phyloP scores from a whole-genome alignment of 2,113 vertebrate species.

The Cairina moschata region DNA sequence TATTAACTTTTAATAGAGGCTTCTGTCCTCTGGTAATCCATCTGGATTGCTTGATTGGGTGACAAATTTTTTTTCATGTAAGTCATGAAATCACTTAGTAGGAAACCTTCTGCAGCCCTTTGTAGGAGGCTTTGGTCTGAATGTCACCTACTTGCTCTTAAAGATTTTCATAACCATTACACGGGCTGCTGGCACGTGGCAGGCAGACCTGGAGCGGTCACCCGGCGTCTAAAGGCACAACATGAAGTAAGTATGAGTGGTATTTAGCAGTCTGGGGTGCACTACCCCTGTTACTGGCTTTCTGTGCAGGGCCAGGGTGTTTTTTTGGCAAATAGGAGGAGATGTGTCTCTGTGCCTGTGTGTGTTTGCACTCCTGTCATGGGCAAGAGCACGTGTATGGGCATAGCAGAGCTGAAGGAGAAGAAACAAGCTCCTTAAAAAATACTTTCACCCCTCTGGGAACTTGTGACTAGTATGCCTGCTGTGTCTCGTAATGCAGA shows the following conservation, averaged over 20 bases:
- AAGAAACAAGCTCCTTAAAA: not conserved
- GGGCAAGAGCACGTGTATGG: not conserved
- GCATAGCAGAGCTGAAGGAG: not conserved
- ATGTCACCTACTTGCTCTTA: not conserved
- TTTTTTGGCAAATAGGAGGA: not conserved
- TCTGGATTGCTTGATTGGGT: conserved; percentile 14
- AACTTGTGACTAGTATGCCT: not conserved
- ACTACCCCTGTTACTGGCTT: not conserved
- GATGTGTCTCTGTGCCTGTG: fast-evolving
- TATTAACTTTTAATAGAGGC: conserved; percentile 1
- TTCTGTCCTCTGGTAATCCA: conserved; percentile 13
- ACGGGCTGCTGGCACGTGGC: not conserved
- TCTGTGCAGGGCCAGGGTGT: not conserved
- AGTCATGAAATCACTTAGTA: not conserved
- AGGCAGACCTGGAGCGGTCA: not conserved
- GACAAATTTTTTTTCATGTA: not conserved
- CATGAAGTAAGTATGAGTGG: not conserved
- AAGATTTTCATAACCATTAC: not conserved
- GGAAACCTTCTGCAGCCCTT: not conserved
- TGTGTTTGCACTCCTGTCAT: not conserved
- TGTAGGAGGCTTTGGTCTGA: not conserved
- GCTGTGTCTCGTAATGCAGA: not conserved
- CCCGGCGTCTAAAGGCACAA: not conserved
- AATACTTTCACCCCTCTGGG: not conserved
- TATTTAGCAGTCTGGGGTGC: not conserved